Evolutionary conservation across 2,113 vertebrate species (phyloP).

Genomic region (Centropus bengalensis): DNA sequence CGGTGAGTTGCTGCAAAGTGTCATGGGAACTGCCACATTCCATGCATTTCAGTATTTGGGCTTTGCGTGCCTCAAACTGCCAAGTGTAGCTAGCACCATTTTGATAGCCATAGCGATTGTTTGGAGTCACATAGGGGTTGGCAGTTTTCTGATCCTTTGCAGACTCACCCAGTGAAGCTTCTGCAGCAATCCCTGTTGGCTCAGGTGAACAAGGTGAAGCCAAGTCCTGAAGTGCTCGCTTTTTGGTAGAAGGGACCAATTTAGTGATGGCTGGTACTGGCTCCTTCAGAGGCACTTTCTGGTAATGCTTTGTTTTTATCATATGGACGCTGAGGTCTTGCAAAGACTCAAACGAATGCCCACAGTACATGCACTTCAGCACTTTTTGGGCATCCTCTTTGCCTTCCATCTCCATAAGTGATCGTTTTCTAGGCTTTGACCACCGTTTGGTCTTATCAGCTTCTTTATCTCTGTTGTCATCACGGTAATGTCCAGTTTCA

Average conservation of each 20-base stretch:
- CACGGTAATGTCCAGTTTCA: conserved; percentile 96
- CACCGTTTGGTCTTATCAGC: conserved; percentile 92
- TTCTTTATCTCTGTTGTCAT: conserved; percentile 95
- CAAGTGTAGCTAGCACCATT: conserved; percentile 99
- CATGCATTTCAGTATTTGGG: conserved; percentile 99
- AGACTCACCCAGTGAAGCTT: conserved; percentile 81
- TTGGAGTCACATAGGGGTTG: conserved; percentile 97
- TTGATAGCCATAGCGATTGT: conserved; percentile 99
- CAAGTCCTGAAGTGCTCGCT: conserved; percentile 92
- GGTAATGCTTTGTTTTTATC: conserved; percentile 99
- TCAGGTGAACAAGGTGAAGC: conserved; percentile 92
- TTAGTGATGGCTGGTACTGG: conserved; percentile 96
- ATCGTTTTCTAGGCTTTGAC: conserved; percentile 97
- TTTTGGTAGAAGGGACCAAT: conserved; percentile 95
- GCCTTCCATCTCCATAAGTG: conserved; percentile 98
- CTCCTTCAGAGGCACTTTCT: conserved; percentile 99
- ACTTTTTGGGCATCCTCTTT: conserved; percentile 99
- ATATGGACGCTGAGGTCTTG: conserved; percentile 99
- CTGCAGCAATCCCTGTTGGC: conserved; percentile 81
- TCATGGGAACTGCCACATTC: conserved; percentile 98
- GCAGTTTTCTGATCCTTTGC: conserved; percentile 92
- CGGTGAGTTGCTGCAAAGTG: conserved; percentile 96
- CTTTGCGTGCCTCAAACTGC: conserved; percentile 98
- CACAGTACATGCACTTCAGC: conserved; percentile 99
- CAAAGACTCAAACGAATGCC: conserved; percentile 97